phyloP scores from a whole-genome alignment of 2,888 invertebrate genomes.

The Spilarctia lutea region DNA sequence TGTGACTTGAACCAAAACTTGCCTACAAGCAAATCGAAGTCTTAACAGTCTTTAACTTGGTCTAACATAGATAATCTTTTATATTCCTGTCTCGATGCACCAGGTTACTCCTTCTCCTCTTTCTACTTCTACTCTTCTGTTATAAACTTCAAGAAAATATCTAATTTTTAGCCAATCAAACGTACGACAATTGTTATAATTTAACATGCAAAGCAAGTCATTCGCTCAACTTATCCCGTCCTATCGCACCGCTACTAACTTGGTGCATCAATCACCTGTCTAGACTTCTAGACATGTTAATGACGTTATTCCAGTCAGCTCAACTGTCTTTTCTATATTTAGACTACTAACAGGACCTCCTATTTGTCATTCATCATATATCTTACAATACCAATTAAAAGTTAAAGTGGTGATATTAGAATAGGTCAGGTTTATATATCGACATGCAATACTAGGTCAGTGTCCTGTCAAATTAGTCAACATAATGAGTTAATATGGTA shows the following conservation, averaged over 20 bases:
- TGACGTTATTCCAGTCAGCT: constrained; percentile 10
- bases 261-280: constrained; percentile 12
- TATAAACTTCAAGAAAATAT: no score
- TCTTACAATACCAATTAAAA: not conserved
- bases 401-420: not conserved
- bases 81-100: not conserved
- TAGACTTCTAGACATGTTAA: constrained; percentile 13
- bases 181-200: not conserved
- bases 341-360: not conserved
- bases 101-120: not conserved
- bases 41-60: not conserved
- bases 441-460: not conserved
- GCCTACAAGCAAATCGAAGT: not conserved
- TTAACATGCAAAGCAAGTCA: not conserved
- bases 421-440: no score
- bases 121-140: not conserved
- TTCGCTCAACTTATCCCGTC: not conserved
- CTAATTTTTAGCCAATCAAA: not conserved
- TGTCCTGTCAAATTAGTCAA: not conserved
- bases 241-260: not conserved
- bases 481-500: not conserved
- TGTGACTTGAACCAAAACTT: no score
- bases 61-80: no score
- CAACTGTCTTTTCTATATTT: not conserved
- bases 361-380: constrained; percentile 5